Conservation (phyloP, 2,888 invertebrate genomes). For the Mesorhabditis belari region DNA sequence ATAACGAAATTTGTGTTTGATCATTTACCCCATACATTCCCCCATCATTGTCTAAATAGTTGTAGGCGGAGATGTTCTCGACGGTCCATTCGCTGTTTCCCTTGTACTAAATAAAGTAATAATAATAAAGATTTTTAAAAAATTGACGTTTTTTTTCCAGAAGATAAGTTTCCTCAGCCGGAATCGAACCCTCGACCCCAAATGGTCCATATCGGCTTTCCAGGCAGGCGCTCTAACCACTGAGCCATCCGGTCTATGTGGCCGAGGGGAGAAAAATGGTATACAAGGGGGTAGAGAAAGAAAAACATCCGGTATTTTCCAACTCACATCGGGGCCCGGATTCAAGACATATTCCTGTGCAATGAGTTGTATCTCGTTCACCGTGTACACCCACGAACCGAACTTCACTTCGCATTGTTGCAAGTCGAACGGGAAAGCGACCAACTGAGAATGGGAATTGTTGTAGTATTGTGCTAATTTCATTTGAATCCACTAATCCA, state of each 20-base stretch:
- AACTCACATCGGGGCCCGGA: background rate
- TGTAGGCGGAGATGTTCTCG: background rate
- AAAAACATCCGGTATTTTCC: no score
- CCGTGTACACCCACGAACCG: slow-evolving; percentile 7
- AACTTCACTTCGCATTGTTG: slow-evolving; percentile 5
- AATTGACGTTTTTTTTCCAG: background rate
- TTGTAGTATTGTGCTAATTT: no score
- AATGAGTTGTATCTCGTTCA: background rate
- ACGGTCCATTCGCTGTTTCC: slow-evolving; percentile 10
- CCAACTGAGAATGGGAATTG: no score
- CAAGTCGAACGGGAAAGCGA: slow-evolving; percentile 6
- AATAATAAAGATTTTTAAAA: background rate
- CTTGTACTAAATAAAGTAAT: background rate
- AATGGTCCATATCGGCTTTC: no score
- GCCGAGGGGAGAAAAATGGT: no score
- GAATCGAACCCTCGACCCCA: no score
- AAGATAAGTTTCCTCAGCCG: no score
- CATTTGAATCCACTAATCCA: background rate
- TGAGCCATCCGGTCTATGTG: no score
- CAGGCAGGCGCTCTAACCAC: no score
- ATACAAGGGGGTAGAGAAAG: no score
- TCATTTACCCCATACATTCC: background rate
- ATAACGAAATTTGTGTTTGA: background rate
- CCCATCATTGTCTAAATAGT: background rate
- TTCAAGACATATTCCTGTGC: slow-evolving; percentile 3